A percentile compares a stretch with the other conserved stretches of the same genome.
Evolutionary conservation across 2,797 vertebrate genomes (phyloP).

Genomic region (Acanthornis magna): DNA sequence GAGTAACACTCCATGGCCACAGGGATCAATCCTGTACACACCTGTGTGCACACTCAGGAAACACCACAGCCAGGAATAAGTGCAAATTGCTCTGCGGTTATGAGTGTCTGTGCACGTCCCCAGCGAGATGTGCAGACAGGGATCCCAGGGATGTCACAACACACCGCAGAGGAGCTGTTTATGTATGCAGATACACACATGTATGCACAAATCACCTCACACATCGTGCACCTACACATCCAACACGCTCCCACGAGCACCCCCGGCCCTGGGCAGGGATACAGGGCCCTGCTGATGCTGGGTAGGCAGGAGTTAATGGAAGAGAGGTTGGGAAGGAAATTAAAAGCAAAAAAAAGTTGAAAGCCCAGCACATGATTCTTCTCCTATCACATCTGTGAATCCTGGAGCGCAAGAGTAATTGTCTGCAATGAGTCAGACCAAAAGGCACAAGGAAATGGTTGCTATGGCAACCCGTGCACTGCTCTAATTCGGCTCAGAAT

Average conservation of each 20-base stretch:
- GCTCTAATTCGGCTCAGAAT: slow-evolving; percentile 76
- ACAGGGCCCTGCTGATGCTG: background rate
- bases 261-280: background rate
- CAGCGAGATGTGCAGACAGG: background rate
- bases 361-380: slow-evolving; percentile 57
- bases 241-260: fast-evolving
- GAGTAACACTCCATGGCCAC: background rate
- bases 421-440: slow-evolving; percentile 76
- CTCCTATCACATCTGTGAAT: slow-evolving; percentile 60
- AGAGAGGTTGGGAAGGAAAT: slow-evolving; percentile 33
- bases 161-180: background rate
- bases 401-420: slow-evolving; percentile 65
- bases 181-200: background rate
- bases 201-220: background rate
- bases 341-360: slow-evolving; percentile 34
- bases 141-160: background rate
- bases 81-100: background rate
- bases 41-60: background rate
- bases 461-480: slow-evolving; percentile 71
- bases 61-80: background rate
- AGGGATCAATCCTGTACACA: background rate
- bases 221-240: fast-evolving
- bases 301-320: slow-evolving; percentile 43
- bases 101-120: background rate
- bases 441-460: slow-evolving; percentile 75